Evolutionary conservation across 2,113 vertebrate genomes (phyloP).

Genomic region (Lophotis ruficrista): DNA sequence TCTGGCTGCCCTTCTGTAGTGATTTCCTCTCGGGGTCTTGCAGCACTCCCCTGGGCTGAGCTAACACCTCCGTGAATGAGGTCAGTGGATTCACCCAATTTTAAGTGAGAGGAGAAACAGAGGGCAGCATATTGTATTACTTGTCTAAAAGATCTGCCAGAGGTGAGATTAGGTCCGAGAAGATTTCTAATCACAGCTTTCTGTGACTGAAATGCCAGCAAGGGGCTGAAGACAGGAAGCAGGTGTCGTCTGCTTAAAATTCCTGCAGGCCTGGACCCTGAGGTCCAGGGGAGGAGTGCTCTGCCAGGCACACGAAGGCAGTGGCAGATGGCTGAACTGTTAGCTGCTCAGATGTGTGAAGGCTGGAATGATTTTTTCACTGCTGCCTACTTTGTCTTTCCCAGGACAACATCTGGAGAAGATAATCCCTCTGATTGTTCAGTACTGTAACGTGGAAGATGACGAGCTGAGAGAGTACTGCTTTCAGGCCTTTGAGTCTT

Average conservation of each 20-base stretch:
- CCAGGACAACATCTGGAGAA: constrained; percentile 90
- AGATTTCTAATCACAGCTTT: background rate
- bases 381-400: background rate
- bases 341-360: background rate
- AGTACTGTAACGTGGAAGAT: constrained; percentile 88
- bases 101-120: background rate
- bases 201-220: background rate
- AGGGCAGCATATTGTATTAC: background rate
- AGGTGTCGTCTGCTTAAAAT: background rate
- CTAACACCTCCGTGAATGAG: background rate
- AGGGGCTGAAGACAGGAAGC: background rate
- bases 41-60: background rate
- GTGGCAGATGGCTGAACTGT: background rate
- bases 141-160: background rate
- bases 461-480: constrained; percentile 93
- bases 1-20: background rate
- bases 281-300: background rate
- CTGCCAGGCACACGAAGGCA: background rate
- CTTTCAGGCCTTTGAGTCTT: constrained; percentile 93
- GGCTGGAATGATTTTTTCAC: background rate
- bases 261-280: background rate
- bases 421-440: constrained; percentile 88
- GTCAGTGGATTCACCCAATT: background rate
- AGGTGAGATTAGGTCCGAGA: background rate
- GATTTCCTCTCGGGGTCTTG: background rate